These are phyloP conservation scores for Acrossocheilus fasciatus DNA, from an alignment of 2,797 vertebrate species.

Conservation along the genomic window DNA sequence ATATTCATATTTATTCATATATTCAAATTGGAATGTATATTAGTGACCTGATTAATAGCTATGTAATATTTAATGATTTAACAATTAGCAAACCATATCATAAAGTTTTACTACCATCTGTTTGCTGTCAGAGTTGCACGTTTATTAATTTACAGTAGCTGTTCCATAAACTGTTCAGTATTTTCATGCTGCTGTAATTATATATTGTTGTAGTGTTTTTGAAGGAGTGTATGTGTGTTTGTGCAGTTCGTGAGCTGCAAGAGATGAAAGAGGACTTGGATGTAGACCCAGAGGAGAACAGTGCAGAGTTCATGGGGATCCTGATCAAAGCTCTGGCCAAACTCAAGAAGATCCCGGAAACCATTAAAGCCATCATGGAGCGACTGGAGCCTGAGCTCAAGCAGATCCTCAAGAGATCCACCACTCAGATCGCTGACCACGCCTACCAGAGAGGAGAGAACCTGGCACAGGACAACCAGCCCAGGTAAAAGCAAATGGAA, in stretches of 20 bases:
- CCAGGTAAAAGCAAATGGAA: constrained; percentile 78
- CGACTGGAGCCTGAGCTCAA: constrained; percentile 94
- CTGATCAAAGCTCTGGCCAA: constrained; percentile 96
- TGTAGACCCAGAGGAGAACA: constrained; percentile 95
- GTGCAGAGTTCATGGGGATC: constrained; percentile 93
- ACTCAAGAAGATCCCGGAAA: constrained; percentile 94
- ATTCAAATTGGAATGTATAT: not conserved
- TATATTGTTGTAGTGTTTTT: not conserved
- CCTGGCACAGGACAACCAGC: constrained; percentile 89
- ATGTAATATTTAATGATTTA: not conserved
- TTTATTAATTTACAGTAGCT: not conserved
- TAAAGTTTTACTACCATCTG: not conserved
- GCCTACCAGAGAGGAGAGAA: constrained; percentile 94
- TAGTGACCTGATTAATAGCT: not conserved
- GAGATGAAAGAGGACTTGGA: constrained; percentile 88
- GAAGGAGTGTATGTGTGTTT: constrained; percentile 20
- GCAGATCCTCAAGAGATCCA: constrained; percentile 96
- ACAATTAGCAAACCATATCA: not conserved
- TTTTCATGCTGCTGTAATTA: not conserved
- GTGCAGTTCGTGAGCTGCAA: constrained; percentile 84
- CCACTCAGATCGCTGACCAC: constrained; percentile 96
- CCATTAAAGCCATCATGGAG: constrained; percentile 94
- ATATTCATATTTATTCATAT: not conserved
- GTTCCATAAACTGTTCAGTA: not conserved
- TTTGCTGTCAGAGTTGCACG: not conserved